These are phyloP conservation scores for Heliconius ethilla DNA, from an alignment of 2,888 invertebrate species.

Conservation along the genomic window DNA sequence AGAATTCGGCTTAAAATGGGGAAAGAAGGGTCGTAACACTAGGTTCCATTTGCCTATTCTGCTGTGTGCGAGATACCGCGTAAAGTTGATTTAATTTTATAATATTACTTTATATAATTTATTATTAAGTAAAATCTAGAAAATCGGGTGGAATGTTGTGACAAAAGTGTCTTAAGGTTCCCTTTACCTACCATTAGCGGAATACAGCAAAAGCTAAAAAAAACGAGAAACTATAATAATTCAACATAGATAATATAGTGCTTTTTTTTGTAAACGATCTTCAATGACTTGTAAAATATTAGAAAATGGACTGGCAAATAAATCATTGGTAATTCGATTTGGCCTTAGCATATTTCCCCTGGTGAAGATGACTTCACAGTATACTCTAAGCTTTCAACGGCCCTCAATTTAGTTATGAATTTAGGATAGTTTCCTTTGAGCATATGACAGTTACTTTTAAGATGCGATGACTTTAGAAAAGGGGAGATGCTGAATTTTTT, in stretches of 20 bases:
- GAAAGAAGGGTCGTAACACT: too few relatives aligned
- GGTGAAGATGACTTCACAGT: conserved; percentile 16
- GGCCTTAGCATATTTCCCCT: conserved; percentile 16
- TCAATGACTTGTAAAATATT: conserved; percentile 22
- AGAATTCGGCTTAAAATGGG: too few relatives aligned
- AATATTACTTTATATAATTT: too few relatives aligned
- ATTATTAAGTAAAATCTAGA: too few relatives aligned
- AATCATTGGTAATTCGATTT: conserved; percentile 29
- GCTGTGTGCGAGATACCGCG: too few relatives aligned
- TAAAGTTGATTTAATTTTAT: too few relatives aligned
- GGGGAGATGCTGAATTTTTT: too few relatives aligned
- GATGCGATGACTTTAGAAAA: conserved; percentile 12
- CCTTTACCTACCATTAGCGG: too few relatives aligned
- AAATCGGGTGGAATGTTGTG: background rate
- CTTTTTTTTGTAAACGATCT: background rate
- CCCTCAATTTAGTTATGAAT: conserved; percentile 10
- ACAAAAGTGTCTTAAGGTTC: background rate
- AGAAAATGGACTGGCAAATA: conserved; percentile 17
- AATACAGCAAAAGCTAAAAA: too few relatives aligned
- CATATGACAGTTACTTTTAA: conserved; percentile 8
- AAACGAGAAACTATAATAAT: background rate
- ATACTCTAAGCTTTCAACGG: background rate
- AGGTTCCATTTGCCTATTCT: too few relatives aligned
- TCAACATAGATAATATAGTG: too few relatives aligned
- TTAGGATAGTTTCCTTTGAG: background rate